A percentile compares a stretch with the other conserved stretches of the same genome.
Conservation (phyloP, 2,797 vertebrate species). For the Paguma larvata region DNA sequence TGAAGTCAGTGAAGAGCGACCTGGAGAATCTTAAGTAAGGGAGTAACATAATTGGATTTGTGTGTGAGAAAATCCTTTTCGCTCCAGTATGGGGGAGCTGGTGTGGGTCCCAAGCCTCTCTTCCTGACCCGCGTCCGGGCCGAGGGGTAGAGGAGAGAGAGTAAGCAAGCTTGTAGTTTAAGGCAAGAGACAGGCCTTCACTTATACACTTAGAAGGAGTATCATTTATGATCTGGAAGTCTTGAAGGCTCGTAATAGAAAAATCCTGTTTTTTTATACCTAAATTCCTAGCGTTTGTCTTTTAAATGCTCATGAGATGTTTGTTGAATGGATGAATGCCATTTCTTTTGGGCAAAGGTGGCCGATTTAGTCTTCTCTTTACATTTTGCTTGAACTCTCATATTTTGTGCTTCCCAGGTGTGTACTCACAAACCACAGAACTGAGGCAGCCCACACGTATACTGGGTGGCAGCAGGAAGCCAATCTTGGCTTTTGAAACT, state of each 20-base stretch:
- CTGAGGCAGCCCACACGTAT: not conserved
- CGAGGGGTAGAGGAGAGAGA: not conserved
- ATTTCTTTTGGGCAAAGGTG: conserved; percentile 45
- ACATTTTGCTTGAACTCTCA: conserved; percentile 50
- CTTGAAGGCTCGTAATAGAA: conserved; percentile 11
- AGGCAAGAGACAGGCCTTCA: not conserved
- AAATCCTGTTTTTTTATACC: conserved; percentile 1
- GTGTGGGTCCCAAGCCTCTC: not conserved
- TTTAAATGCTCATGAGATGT: conserved; percentile 13
- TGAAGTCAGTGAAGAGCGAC: conserved; percentile 18
- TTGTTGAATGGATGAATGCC: not conserved
- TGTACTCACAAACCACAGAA: not conserved
- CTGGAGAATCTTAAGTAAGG: not conserved
- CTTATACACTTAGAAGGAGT: not conserved
- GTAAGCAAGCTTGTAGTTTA: not conserved
- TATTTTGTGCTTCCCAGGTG: conserved; percentile 1
- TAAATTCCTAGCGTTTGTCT: conserved; percentile 26
- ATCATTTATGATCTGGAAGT: not conserved
- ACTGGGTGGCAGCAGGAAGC: not conserved
- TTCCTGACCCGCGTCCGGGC: not conserved
- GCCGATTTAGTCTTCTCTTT: conserved; percentile 33
- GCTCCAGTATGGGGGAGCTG: not conserved
- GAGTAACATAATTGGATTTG: not conserved
- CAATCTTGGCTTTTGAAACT: conserved; percentile 58
- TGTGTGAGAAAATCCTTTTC: conserved; percentile 51